phyloP scores from a whole-genome alignment of 2,113 vertebrate species.

The Pluvianellus socialis region DNA sequence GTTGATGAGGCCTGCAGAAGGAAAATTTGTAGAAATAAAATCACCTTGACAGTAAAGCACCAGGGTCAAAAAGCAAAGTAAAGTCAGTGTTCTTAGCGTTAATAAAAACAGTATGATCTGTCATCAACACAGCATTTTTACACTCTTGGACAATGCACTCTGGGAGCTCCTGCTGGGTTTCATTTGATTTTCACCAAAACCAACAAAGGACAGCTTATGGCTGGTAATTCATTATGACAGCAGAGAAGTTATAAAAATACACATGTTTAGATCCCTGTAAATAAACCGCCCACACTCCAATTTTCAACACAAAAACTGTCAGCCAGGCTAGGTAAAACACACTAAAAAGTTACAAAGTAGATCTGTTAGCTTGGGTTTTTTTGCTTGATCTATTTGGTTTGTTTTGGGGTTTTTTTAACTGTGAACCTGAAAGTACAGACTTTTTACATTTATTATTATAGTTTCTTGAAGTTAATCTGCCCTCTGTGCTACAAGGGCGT shows the following conservation, averaged over 20 bases:
- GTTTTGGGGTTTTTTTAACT: not conserved
- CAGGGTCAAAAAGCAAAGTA: conserved; percentile 88
- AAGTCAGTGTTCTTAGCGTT: conserved; percentile 86
- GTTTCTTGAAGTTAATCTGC: not conserved
- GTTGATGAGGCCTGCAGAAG: conserved; percentile 78
- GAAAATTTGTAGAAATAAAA: conserved; percentile 94
- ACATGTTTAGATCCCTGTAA: conserved; percentile 69
- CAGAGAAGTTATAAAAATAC: conserved; percentile 80
- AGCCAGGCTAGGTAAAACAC: not conserved
- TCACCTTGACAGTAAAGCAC: conserved; percentile 88
- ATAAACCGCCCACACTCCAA: conserved; percentile 65
- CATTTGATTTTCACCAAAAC: conserved; percentile 87
- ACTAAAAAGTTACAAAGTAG: not conserved
- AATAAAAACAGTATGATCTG: conserved; percentile 95
- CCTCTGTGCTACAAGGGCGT: not conserved
- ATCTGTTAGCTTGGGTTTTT: not conserved
- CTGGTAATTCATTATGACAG: conserved; percentile 87
- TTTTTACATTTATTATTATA: conserved; percentile 3
- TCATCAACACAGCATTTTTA: conserved; percentile 84
- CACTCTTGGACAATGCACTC: conserved; percentile 81
- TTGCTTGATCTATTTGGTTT: not conserved
- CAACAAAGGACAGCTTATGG: conserved; percentile 81
- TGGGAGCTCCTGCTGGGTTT: conserved; percentile 87
- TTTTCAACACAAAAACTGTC: conserved; percentile 46
- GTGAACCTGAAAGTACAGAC: conserved; percentile 2